Evolutionary conservation across 2,113 vertebrate genomes (phyloP).

Genomic region (Halcyon senegalensis): DNA sequence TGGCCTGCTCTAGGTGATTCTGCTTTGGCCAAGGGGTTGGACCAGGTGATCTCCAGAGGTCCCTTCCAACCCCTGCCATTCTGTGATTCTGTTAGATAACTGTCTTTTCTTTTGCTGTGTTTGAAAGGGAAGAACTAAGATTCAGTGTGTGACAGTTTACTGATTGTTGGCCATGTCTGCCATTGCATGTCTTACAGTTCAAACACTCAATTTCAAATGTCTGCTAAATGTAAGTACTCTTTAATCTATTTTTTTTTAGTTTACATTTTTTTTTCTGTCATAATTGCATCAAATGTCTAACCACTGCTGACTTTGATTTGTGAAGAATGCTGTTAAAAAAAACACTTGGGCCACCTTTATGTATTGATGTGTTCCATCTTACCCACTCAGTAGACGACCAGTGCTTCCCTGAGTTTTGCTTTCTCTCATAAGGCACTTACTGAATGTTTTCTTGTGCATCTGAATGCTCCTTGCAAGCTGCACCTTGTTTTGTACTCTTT

Average conservation of each 20-base stretch:
- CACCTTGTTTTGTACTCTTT: background rate
- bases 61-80: too few relatives aligned
- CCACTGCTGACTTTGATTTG: background rate
- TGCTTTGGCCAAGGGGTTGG: too few relatives aligned
- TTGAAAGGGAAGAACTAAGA: background rate
- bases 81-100: background rate
- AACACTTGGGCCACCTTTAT: rapidly evolving
- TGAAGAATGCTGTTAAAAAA: background rate
- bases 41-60: too few relatives aligned
- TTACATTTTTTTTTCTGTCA: background rate
- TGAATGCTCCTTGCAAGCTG: background rate
- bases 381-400: background rate
- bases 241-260: background rate
- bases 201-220: background rate
- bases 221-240: background rate
- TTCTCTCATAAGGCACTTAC: background rate
- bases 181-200: background rate
- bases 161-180: background rate
- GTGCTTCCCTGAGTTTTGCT: background rate
- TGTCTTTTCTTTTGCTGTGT: background rate
- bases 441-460: background rate
- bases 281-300: background rate
- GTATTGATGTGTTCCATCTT: background rate
- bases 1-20: too few relatives aligned
- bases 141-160: background rate